Base-by-base conservation (phyloP, 2,888 invertebrate species). In the Brenthis ino region DNA sequence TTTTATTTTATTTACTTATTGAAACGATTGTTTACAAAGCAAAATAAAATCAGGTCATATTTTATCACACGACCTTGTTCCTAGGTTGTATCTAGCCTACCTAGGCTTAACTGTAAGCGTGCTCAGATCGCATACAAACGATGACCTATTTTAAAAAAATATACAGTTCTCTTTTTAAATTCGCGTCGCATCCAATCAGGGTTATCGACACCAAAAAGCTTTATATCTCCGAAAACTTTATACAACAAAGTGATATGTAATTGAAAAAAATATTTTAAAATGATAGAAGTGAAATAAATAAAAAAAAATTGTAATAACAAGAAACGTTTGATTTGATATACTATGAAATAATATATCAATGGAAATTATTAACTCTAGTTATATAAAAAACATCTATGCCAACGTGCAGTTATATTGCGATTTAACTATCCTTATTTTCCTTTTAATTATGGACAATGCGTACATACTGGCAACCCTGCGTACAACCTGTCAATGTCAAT, bases 131-230 rank as follows among this genome's bases (percentile, higher is more conserved):
- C 80, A 79, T 82, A 80, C 84, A 86, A 85, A 86, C 80, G 76
- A 72, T 82, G 85, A 83, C 86, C 87, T 79, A 83, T 82, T 79
- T 83, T 80, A 81, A 80, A 80, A 77, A 81, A 77, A 43, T 43
- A 28, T 79, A 84, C 83, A 82, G 84, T 83, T 64, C 57, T 84
- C 82, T 80, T 87, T 90, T 84, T 82, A 87, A 88, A 91, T 90
- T 90, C 89, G 86, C 90, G 84, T 79, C 83, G 79, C 84, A 82
- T 74, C 74, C 61, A 11, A 43, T 20, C 37, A 54, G 63, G 63
- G 69, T 75, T 77, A 76, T 63, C 71, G 72, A 69, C 72, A 72
- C 74, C 73, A 67, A 72, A 68, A 50, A 61, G 48, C 69, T 67
- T 67, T 72, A 71, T 68, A 71, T 70, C 67, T 48, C 55, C 65